Base-by-base conservation (phyloP, 2,888 invertebrate genomes). In the Ganaspis brasiliensis region DNA sequence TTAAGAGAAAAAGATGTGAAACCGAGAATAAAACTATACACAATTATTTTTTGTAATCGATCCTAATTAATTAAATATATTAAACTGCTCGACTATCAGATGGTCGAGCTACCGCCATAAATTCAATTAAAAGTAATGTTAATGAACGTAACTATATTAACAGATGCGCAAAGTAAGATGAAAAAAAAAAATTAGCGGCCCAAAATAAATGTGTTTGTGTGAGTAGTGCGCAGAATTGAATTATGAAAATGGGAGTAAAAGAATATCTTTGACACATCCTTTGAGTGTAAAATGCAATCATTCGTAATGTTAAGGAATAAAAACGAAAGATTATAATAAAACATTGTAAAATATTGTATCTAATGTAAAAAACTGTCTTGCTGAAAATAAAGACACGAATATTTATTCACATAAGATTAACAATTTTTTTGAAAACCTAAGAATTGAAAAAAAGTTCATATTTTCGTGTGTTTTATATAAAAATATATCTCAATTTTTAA, bases 341-440 rank as follows among this genome's bases (percentile, higher is more conserved):
- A 81, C 84, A 86, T 77, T 90, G 87, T 89, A 88, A 88, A 82
- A 88, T 90, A 89, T 85, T 89, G 89, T 90, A 90, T 82, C 86
- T 88, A 87, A 86, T 87, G 86, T 86, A 83, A 24, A 49, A 67
- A 67, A 67, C 9, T 84, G 85, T 86, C 85, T 84, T 85, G 78
- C 81, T 86, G 83, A 79, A 89, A 31, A 90, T 89, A 90, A 90
- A 90, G 87, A 89, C 86, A 85, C 76, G 83, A 85, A 88, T 90
- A 90, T 90, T 90, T 90, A 90, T 90, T 90, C 89, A 90, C 85
- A 82, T 81, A 77, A 63, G 19, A 2, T 63, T 37, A 19, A 19
- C 37, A 3, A 14, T 40, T 63, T 21, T 14, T 45, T 45, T 40
- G 40, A 40, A n/a, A n/a, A n/a, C n/a, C n/a, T n/a, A n/a, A n/a